Evolutionary conservation across 2,113 vertebrate genomes (phyloP).

Genomic region (Python bivittatus): DNA sequence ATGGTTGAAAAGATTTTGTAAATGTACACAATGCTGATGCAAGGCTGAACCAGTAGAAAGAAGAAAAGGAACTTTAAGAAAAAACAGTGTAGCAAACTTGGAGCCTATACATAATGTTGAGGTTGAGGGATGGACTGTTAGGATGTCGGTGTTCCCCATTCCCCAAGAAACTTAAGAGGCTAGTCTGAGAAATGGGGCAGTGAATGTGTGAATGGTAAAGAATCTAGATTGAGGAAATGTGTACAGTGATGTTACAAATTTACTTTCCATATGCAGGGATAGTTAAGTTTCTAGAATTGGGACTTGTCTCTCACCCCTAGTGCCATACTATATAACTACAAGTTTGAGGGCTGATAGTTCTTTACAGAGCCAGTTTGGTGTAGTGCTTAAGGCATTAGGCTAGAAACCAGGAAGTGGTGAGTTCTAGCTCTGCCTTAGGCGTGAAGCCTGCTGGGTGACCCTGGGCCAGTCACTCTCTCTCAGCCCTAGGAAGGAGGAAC

Average conservation of each 20-base stretch:
- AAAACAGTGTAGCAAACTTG: neutral
- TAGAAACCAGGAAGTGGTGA: neutral
- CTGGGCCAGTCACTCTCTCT: neutral
- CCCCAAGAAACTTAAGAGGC: neutral
- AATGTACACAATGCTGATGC: no score
- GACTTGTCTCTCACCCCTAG: neutral
- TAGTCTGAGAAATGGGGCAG: neutral
- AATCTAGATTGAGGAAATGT: neutral
- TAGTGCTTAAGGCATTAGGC: neutral
- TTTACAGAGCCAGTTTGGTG: neutral
- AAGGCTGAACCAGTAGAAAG: no score
- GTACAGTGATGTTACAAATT: neutral
- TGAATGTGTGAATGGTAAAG: neutral
- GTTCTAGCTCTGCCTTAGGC: neutral
- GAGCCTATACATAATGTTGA: neutral
- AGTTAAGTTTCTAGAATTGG: neutral
- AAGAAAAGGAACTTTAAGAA: neutral
- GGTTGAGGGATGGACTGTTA: neutral
- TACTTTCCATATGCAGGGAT: neutral
- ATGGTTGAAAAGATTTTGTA: no score
- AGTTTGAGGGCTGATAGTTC: neutral
- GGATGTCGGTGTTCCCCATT: neutral
- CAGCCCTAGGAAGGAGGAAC: neutral
- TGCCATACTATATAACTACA: neutral
- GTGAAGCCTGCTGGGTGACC: neutral